Evolutionary conservation across 1,140 invertebrate genomes (phyloP).

Genomic region (Aphelenchoides fujianensis): DNA sequence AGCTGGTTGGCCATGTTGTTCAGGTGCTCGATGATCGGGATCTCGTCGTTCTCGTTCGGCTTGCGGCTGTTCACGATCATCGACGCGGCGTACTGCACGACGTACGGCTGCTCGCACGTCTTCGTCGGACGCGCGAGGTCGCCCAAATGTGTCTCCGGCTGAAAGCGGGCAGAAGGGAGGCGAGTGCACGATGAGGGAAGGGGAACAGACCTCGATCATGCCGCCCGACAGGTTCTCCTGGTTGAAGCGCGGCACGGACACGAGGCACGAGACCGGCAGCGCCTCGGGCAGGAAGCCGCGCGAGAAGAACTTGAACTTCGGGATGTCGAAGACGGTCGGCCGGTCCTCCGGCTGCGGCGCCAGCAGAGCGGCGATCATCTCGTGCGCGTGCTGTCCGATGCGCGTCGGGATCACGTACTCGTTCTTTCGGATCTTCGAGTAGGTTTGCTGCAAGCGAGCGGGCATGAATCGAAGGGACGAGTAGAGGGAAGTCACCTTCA

Average conservation of each 20-base stretch:
- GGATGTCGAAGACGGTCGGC: conserved; percentile 71
- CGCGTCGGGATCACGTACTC: conserved; percentile 78
- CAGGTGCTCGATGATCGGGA: not conserved
- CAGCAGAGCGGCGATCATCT: conserved; percentile 79
- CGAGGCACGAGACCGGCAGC: conserved; percentile 23
- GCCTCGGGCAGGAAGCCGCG: conserved; percentile 54
- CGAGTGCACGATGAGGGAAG: no score
- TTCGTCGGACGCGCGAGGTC: no score
- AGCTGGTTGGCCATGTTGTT: not conserved
- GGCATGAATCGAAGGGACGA: not conserved
- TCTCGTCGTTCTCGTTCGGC: not conserved
- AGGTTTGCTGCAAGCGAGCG: conserved; percentile 62
- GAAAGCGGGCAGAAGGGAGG: no score
- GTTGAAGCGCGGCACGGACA: conserved; percentile 10
- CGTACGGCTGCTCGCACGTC: no score
- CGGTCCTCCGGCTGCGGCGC: conserved; percentile 73
- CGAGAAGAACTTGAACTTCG: conserved; percentile 73
- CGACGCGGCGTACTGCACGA: not conserved
- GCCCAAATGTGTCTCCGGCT: no score
- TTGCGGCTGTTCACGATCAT: not conserved
- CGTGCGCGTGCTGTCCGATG: conserved; percentile 71
- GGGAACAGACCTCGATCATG: no score
- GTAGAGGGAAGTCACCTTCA: conserved; percentile 51
- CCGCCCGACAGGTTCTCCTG: no score
- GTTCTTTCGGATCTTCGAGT: conserved; percentile 82